phyloP scores from a whole-genome alignment of 2,113 vertebrate genomes.

The Platycercus adscitus region DNA sequence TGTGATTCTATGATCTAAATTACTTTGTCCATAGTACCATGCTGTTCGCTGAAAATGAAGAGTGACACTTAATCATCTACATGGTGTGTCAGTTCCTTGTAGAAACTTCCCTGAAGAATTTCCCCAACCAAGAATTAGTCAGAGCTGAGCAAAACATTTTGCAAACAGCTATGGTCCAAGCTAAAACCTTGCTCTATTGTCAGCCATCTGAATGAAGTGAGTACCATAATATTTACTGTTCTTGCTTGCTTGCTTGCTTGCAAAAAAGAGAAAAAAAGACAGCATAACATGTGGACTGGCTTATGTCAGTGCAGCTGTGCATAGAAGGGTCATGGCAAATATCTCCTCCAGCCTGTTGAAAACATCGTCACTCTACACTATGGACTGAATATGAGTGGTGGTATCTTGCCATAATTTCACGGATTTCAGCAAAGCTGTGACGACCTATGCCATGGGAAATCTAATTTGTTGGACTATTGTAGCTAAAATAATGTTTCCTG shows the following conservation, averaged over 20 bases:
- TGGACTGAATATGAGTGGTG: background rate
- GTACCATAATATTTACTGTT: background rate
- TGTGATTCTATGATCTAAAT: background rate
- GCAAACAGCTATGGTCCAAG: background rate
- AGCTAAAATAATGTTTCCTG: background rate
- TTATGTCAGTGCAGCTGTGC: background rate
- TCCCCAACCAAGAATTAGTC: background rate
- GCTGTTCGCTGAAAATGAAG: background rate
- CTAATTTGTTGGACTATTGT: background rate
- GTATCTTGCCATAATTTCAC: background rate
- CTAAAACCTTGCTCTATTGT: background rate
- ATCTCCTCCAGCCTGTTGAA: background rate
- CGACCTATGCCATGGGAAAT: background rate
- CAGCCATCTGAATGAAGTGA: background rate
- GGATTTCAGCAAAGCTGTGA: background rate
- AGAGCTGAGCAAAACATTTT: background rate
- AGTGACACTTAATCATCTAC: background rate
- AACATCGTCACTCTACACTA: background rate
- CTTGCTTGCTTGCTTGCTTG: background rate
- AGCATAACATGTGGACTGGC: background rate
- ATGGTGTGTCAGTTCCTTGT: background rate
- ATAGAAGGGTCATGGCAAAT: background rate
- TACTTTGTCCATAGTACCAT: background rate
- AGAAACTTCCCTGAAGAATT: conserved; percentile 23
- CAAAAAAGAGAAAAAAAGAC: background rate